Percentiles rank a stretch among this genome's conserved stretches.
These are phyloP conservation scores for Meta bourneti DNA, from an alignment of 2,888 invertebrate species.

Conservation along the genomic window DNA sequence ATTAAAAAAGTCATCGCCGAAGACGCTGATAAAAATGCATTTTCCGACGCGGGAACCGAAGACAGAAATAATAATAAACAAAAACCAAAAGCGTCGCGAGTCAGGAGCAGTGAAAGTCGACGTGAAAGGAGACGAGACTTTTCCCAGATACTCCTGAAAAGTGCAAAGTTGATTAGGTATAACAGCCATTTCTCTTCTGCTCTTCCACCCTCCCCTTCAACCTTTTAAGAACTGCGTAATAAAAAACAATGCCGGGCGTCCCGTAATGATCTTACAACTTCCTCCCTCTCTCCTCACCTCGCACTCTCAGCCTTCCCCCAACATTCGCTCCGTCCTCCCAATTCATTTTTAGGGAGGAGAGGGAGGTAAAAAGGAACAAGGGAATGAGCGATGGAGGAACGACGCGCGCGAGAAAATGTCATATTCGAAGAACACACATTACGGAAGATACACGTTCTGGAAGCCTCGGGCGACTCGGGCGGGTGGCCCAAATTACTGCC, in stretches of 20 bases:
- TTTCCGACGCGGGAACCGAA: slow-evolving; percentile 59
- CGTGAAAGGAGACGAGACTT: slow-evolving; percentile 12
- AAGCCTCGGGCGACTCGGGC: slow-evolving; percentile 41
- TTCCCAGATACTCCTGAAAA: slow-evolving; percentile 64
- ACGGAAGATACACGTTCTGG: slow-evolving; percentile 74
- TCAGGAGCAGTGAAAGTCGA: background rate
- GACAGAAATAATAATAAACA: slow-evolving; percentile 24
- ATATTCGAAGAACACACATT: slow-evolving; percentile 77
- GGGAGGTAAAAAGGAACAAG: slow-evolving; percentile 3
- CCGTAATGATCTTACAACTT: slow-evolving; percentile 74
- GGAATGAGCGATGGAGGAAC: background rate
- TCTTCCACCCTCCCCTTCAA: slow-evolving; percentile 24
- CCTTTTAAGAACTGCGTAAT: slow-evolving; percentile 73
- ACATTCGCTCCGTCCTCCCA: slow-evolving; percentile 29
- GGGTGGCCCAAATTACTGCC: slow-evolving; percentile 65
- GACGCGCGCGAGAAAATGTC: slow-evolving; percentile 70
- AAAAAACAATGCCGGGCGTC: slow-evolving; percentile 71
- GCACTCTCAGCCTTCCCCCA: background rate
- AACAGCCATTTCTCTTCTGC: slow-evolving; percentile 72
- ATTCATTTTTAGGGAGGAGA: slow-evolving; percentile 62
- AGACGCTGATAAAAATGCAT: slow-evolving; percentile 72
- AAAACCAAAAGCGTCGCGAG: background rate
- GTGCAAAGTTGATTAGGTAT: slow-evolving; percentile 76
- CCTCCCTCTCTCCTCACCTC: slow-evolving; percentile 5
- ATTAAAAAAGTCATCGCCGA: slow-evolving; percentile 55